Base-by-base conservation (phyloP, 2,888 invertebrate species). In the Pollenia angustigena region DNA sequence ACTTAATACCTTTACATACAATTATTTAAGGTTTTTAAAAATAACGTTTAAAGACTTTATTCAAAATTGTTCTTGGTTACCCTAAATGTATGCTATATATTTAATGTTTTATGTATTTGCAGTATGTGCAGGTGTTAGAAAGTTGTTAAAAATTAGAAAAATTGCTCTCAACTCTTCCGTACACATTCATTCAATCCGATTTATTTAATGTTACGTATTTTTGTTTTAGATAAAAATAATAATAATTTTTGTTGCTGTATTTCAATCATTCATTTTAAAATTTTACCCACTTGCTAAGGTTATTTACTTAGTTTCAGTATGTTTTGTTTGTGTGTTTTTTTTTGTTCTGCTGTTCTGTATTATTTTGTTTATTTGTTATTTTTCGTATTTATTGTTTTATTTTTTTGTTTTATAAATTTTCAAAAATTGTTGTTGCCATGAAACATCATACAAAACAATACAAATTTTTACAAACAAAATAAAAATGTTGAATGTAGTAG, bases 391-490 rank as follows among this genome's bases (percentile, higher is more conserved):
- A 46, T 54, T 72, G 16, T 81, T 74, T 60, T 32, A 1, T 18
- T 32, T 32, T 32, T 32, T 75, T 81, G 52, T 76, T 82, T 69
- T 76, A 82, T 76, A 82, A 82, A 82, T 62, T 64, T 75, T 69
- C 48, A 44, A 76, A 79, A 82, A 54, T 79, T 82, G 80, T 83
- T 84, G 58, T 83, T 86, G 80, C 80, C 83, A 76, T 86, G 83
- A 83, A 86, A 86, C 72, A 81, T 78, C 76, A 79, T 74, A 79
- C 56, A 80, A 83, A 86, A 86, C 83, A 86, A 86, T 86, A 83
- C 54, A 72, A 72, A 48, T 81, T 86, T 86, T 72, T 72, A 81
- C 72, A 86, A 86, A 86, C 80, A 83, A 83, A 60, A 78, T 62
- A 48, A 58, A 69, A 40, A 8, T 16, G 16, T 74, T 50, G 48